Conservation (phyloP, 2,797 vertebrate species). For the Centropyge bicolor region DNA sequence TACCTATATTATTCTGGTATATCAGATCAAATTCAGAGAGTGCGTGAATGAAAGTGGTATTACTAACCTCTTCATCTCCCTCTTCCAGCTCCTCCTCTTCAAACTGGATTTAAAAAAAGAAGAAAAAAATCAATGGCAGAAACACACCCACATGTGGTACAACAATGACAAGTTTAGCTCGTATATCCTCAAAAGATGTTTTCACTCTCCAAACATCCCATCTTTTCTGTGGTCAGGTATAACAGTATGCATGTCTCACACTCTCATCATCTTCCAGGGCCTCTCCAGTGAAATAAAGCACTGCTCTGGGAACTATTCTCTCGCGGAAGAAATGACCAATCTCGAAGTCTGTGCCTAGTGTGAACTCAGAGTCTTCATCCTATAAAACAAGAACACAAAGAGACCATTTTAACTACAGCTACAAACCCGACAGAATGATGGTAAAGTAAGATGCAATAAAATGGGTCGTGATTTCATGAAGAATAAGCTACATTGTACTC, state of each 20-base stretch:
- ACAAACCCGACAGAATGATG: background rate
- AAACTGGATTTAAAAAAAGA: conserved; percentile 87
- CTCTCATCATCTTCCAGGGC: conserved; percentile 97
- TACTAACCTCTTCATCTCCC: conserved; percentile 95
- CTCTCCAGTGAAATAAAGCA: conserved; percentile 98
- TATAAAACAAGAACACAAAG: conserved; percentile 60
- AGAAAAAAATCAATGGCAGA: conserved; percentile 15
- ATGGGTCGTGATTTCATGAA: conserved; percentile 6
- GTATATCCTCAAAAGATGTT: background rate
- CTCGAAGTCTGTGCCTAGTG: conserved; percentile 95
- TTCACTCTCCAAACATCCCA: conserved; percentile 7
- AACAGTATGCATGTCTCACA: conserved; percentile 78
- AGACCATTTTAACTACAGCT: background rate
- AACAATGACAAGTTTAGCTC: background rate
- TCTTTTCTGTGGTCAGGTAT: conserved; percentile 8
- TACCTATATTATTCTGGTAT: background rate
- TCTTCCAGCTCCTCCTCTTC: conserved; percentile 96
- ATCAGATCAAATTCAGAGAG: conserved; percentile 12
- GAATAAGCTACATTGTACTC: conserved; percentile 73
- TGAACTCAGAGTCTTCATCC: conserved; percentile 98
- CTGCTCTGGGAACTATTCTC: conserved; percentile 95
- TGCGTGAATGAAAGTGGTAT: background rate
- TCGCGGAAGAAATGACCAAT: conserved; percentile 98
- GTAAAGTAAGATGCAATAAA: background rate
- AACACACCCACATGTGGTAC: background rate